A percentile compares a stretch with the other conserved stretches of the same genome.
phyloP scores from a whole-genome alignment of 2,113 vertebrate genomes.

The Microtus ochrogaster region DNA sequence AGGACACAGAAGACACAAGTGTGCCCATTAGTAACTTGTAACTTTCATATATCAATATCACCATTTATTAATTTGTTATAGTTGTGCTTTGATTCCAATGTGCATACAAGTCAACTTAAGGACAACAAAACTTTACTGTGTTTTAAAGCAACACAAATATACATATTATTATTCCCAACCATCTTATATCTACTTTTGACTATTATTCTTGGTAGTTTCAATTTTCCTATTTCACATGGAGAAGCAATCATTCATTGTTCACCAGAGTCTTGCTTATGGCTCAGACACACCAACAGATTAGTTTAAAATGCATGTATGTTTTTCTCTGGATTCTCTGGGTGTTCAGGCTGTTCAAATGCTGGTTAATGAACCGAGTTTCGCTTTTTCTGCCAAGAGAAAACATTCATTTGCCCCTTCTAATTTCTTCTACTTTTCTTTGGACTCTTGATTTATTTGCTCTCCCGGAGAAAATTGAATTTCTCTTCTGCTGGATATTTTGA shows the following conservation, averaged over 20 bases:
- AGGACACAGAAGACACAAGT: background rate
- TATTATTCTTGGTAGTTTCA: background rate
- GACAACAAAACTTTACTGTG: background rate
- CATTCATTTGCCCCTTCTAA: background rate
- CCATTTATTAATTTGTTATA: background rate
- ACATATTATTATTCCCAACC: background rate
- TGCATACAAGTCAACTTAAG: background rate
- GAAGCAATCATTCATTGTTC: background rate
- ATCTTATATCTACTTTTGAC: background rate
- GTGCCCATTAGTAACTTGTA: background rate
- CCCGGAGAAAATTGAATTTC: conserved; percentile 37
- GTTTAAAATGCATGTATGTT: background rate
- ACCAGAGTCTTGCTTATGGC: background rate
- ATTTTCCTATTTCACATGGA: background rate
- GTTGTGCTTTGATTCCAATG: background rate
- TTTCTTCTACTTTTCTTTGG: conserved; percentile 57
- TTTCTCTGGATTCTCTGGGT: conserved; percentile 19
- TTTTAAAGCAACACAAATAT: background rate
- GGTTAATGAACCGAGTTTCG: conserved; percentile 47
- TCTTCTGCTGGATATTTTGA: conserved; percentile 33
- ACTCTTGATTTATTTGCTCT: background rate
- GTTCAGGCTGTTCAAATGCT: background rate
- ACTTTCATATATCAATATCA: background rate
- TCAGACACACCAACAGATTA: background rate
- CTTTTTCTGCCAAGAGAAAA: conserved; percentile 47